Evolutionary conservation across 2,113 vertebrate species (phyloP).

Genomic region (Xenopus tropicalis): DNA sequence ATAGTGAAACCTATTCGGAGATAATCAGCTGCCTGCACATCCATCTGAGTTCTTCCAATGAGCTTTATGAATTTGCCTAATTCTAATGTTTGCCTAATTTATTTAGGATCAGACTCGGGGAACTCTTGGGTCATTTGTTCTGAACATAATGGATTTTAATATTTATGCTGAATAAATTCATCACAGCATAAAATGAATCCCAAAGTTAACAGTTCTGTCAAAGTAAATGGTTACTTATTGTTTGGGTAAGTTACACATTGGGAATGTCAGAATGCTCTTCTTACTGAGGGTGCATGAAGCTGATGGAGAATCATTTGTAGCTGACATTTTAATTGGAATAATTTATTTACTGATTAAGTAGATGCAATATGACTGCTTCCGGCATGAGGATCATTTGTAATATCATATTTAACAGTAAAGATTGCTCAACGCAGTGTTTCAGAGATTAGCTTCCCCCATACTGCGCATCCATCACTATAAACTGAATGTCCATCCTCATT

Average conservation of each 20-base stretch:
- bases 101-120: constrained; percentile 32
- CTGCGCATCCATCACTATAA: too few relatives aligned
- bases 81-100: constrained; percentile 44
- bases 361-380: too few relatives aligned
- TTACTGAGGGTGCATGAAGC: too few relatives aligned
- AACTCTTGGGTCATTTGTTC: constrained; percentile 40
- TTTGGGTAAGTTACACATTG: constrained; percentile 27
- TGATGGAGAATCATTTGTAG: too few relatives aligned
- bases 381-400: too few relatives aligned
- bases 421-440: too few relatives aligned
- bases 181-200: constrained; percentile 15
- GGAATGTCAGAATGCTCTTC: constrained; percentile 5
- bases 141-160: constrained; percentile 37
- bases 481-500: too few relatives aligned
- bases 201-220: constrained; percentile 30
- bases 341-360: too few relatives aligned
- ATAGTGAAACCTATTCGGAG: background rate
- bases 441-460: too few relatives aligned
- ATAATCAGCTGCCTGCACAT: constrained; percentile 30
- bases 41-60: constrained; percentile 8
- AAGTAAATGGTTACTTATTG: constrained; percentile 26
- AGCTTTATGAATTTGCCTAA: constrained; percentile 29
- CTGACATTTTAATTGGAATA: background rate
- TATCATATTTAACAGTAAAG: too few relatives aligned
- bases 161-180: constrained; percentile 40